phyloP scores from a whole-genome alignment of 2,888 invertebrate species.

The Caenorhabditis angaria region DNA sequence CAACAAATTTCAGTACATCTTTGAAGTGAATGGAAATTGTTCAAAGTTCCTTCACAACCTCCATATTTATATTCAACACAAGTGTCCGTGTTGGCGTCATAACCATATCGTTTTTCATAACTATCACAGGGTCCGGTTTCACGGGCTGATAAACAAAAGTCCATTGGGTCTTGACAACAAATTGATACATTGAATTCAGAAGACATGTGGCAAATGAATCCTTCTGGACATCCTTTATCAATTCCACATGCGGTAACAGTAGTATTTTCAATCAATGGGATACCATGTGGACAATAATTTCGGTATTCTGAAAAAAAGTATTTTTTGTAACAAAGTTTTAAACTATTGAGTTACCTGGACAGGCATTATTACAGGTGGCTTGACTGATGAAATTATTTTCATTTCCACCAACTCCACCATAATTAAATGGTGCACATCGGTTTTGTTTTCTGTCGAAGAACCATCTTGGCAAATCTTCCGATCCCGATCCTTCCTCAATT shows the following conservation, averaged over 20 bases:
- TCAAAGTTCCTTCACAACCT: conserved; percentile 70
- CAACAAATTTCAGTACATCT: conserved; percentile 71
- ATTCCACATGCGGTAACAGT: conserved; percentile 65
- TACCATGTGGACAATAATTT: conserved; percentile 68
- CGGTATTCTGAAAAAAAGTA: conserved; percentile 59
- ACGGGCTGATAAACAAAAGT: conserved; percentile 67
- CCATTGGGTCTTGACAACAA: conserved; percentile 70
- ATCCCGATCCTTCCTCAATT: conserved; percentile 59
- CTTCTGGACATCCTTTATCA: conserved; percentile 64
- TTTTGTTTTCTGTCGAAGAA: conserved; percentile 63
- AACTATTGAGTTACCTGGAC: conserved; percentile 50
- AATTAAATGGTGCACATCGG: conserved; percentile 65
- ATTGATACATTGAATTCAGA: conserved; percentile 65
- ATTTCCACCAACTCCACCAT: conserved; percentile 66
- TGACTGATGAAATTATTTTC: conserved; percentile 70
- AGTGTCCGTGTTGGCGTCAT: conserved; percentile 64
- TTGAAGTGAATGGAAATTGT: conserved; percentile 68
- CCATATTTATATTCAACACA: conserved; percentile 68
- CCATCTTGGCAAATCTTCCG: conserved; percentile 63
- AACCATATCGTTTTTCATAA: conserved; percentile 62
- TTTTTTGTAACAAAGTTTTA: too few species aligned
- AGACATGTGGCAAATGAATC: conserved; percentile 70
- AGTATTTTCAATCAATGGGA: conserved; percentile 61
- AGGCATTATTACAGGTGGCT: conserved; percentile 56
- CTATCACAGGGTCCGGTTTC: conserved; percentile 67